Evolutionary conservation across 2,113 vertebrate genomes (phyloP).

Genomic region (Dasypus novemcinctus): DNA sequence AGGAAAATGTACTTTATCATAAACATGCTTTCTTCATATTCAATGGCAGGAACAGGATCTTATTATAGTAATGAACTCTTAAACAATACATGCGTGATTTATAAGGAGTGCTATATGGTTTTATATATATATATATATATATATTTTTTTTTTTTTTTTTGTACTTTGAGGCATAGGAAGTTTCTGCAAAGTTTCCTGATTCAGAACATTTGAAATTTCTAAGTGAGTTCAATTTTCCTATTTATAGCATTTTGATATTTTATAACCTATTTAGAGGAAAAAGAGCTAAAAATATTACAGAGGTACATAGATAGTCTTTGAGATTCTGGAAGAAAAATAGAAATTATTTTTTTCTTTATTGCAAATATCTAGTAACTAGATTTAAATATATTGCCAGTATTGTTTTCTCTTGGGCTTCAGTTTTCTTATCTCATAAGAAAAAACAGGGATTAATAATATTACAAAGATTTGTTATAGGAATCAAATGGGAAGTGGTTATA

Average conservation of each 20-base stretch:
- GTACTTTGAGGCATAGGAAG: not conserved
- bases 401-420: slow-evolving; percentile 27
- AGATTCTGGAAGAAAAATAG: not conserved
- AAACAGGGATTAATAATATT: not conserved
- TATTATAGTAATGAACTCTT: not conserved
- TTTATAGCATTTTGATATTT: not conserved
- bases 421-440: slow-evolving; percentile 20
- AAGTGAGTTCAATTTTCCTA: not conserved
- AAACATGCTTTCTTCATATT: slow-evolving; percentile 7
- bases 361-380: slow-evolving; percentile 19
- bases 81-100: not conserved
- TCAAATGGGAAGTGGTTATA: slow-evolving; percentile 22
- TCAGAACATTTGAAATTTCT: not conserved
- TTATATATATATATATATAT: not conserved
- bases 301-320: not conserved
- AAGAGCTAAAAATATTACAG: not conserved
- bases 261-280: not conserved
- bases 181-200: not conserved
- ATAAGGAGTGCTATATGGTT: not conserved
- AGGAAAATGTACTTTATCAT: not conserved
- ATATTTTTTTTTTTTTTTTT: not conserved
- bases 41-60: not conserved
- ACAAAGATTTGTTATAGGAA: slow-evolving; percentile 11
- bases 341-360: not conserved
- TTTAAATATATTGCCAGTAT: not conserved